A percentile compares a stretch with the other conserved stretches of the same genome.
These are phyloP conservation scores for Hippocampus mohnikei DNA, from an alignment of 2,113 vertebrate genomes.

Conservation along the genomic window DNA sequence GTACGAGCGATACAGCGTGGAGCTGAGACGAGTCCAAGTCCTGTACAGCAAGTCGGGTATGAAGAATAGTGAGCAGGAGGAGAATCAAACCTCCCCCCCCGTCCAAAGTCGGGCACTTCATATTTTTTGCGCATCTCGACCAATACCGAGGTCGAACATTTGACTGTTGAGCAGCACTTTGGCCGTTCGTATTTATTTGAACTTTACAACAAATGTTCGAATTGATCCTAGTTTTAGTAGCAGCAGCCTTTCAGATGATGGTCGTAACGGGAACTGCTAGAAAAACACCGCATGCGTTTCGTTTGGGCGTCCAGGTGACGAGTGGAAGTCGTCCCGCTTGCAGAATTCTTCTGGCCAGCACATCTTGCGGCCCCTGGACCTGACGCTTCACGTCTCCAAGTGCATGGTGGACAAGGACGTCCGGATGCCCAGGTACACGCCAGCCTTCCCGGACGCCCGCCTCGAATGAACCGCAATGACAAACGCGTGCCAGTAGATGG, in stretches of 20 bases:
- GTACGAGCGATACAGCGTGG: conserved; percentile 87
- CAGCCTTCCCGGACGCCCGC: too few species aligned
- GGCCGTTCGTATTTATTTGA: too few species aligned
- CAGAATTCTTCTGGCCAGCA: conserved; percentile 82
- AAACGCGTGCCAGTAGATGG: too few species aligned
- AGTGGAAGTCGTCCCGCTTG: conserved; percentile 82
- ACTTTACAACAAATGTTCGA: too few species aligned
- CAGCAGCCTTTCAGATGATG: too few species aligned
- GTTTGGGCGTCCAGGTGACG: conserved; percentile 73
- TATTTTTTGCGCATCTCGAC: too few species aligned
- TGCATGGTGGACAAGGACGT: conserved; percentile 91
- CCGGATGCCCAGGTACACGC: conserved; percentile 84
- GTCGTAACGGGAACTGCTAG: not conserved
- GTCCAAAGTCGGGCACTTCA: too few species aligned
- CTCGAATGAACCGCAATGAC: not conserved
- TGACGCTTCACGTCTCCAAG: conserved; percentile 85
- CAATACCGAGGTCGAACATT: too few species aligned
- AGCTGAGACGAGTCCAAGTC: conserved; percentile 87
- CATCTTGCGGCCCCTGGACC: conserved; percentile 88
- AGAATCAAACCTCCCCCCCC: not conserved
- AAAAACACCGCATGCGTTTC: not conserved
- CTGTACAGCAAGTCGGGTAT: conserved; percentile 90
- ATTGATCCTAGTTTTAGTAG: too few species aligned
- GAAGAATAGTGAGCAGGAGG: too few species aligned
- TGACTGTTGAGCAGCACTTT: too few species aligned